Base-by-base conservation (phyloP, 2,113 vertebrate genomes). In the Crotalus viridis region DNA sequence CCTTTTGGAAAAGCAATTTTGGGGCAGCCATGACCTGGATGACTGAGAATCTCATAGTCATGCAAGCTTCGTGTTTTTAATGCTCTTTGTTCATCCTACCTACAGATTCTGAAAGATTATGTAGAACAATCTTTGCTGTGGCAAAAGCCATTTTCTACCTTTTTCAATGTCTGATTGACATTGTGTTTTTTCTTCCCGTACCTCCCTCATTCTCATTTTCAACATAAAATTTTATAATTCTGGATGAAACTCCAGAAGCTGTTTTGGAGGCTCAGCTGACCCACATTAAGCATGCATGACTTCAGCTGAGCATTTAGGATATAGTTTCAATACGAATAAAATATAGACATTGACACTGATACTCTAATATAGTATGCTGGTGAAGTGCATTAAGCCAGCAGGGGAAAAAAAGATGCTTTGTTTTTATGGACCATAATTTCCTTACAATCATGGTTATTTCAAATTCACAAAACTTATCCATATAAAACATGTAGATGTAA, bases 171-270 rank as follows among this genome's bases (percentile, higher is more conserved):
- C 39, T 61, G 57, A 2, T 87, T 26, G 10, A 0, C 22, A 19
- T 56, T 26, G 9, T 61, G 59, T 3, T 7, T 61, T 61, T 61
- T 61, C 24, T 26, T 21, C 55, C 55, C 17, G 55, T 56, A 61
- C 33, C 3, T n/a, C 9, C 19, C 54, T 39, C 52, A 1, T 22
- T 56, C 21, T 74, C 93, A 93, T 91, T 90, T 4, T 91, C 93
- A 90, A 81, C 91, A 56, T 85, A 90, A 28, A 46, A 85, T 48
- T 95, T 93, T 93, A 43, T 26, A 55, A 69, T 51, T 69, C 9
- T 0, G 57, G 28, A 88, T 91, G 12, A 85, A 46, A 81, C 94
- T 64, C 5, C 52, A 89, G 59, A 22, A 28, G 39, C 13, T 0
- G 2, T 92, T 21, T 46, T 43, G 87, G 64, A 51, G 87, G 26